These are phyloP conservation scores for Datnioides undecimradiatus DNA, from an alignment of 2,113 vertebrate species.

Conservation along the genomic window DNA sequence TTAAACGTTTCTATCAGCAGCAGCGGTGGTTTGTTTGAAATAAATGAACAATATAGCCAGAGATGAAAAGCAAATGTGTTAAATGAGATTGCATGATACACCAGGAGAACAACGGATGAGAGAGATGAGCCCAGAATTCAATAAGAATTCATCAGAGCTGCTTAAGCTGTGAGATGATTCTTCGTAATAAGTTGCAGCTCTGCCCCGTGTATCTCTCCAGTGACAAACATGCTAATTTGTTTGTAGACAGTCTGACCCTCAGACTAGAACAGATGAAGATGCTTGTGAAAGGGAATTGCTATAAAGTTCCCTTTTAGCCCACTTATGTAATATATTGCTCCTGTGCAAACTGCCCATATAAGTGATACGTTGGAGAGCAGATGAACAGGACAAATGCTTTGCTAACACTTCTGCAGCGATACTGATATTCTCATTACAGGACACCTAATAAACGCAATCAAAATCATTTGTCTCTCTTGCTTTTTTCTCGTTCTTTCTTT, in stretches of 20 bases:
- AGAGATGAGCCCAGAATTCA: slow-evolving; percentile 46
- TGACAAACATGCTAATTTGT: slow-evolving; percentile 40
- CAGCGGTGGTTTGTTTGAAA: slow-evolving; percentile 47
- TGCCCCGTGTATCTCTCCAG: slow-evolving; percentile 5
- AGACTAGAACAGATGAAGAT: slow-evolving; percentile 23
- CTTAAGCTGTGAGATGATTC: slow-evolving; percentile 42
- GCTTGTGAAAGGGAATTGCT: neutral
- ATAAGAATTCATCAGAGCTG: slow-evolving; percentile 54
- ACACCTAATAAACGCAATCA: slow-evolving; percentile 11
- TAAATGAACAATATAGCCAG: slow-evolving; percentile 52
- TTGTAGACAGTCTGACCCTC: slow-evolving; percentile 7
- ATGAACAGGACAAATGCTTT: neutral
- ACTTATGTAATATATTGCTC: neutral
- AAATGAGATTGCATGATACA: slow-evolving; percentile 50
- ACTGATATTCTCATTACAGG: slow-evolving; percentile 23
- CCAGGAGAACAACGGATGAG: slow-evolving; percentile 24
- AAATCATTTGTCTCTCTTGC: slow-evolving; percentile 12
- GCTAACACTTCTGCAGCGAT: neutral
- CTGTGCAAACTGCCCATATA: neutral
- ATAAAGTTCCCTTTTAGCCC: neutral
- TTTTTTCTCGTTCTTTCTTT: neutral
- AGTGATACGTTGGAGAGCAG: neutral
- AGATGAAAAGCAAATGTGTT: slow-evolving; percentile 55
- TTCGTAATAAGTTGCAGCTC: slow-evolving; percentile 23
- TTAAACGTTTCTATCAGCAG: slow-evolving; percentile 58